Conservation (phyloP, 2,113 vertebrate species). For the Pycnonotus jocosus region DNA sequence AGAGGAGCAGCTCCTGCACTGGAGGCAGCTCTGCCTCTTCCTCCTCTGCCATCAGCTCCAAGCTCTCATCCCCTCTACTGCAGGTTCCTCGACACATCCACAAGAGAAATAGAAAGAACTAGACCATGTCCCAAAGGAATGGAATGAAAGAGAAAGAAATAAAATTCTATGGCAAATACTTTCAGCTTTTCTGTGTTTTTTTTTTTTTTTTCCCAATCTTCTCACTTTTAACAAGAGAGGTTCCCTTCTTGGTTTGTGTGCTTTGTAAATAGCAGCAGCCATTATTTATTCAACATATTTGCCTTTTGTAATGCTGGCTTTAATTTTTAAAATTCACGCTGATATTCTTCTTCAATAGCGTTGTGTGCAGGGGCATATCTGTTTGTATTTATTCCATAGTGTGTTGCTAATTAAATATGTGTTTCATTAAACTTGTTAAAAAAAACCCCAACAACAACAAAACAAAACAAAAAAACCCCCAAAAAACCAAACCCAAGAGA, state of each 20-base stretch:
- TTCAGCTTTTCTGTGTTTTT: neutral
- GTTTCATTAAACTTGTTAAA: conserved; percentile 71
- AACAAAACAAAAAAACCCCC: neutral
- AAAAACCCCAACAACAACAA: too few relatives aligned
- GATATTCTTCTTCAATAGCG: conserved; percentile 20
- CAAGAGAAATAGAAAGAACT: conserved; percentile 28
- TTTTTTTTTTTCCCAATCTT: accelerated
- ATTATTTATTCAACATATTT: conserved; percentile 65
- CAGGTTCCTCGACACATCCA: neutral
- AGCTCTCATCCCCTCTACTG: neutral
- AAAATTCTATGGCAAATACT: neutral
- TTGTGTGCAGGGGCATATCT: conserved; percentile 33
- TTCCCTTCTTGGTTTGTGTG: conserved; percentile 22
- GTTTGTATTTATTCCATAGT: conserved; percentile 70
- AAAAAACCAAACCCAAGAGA: too few relatives aligned
- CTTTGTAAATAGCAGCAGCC: conserved; percentile 29
- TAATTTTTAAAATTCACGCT: conserved; percentile 58
- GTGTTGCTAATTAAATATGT: conserved; percentile 72
- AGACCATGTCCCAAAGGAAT: neutral
- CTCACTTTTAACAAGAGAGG: neutral
- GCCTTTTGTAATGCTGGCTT: conserved; percentile 39
- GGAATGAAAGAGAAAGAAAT: conserved; percentile 3
- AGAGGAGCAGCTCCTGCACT: neutral
- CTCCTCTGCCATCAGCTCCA: neutral
- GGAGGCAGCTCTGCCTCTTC: neutral